Evolutionary conservation across 1,140 invertebrate species (phyloP).

Genomic region (Melipona quadrifasciata): DNA sequence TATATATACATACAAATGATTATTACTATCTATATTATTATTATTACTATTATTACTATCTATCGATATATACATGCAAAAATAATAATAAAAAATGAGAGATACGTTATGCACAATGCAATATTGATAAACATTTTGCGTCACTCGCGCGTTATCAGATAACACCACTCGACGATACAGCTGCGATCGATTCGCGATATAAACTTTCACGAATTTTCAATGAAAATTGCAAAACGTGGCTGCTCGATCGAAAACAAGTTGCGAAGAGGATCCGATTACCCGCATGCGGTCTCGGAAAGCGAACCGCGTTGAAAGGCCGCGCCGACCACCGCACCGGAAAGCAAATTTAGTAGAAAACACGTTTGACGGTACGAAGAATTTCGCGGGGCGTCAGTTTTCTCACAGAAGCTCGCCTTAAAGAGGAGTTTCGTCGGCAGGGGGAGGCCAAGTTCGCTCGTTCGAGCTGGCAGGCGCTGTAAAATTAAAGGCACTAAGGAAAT

Average conservation of each 20-base stretch:
- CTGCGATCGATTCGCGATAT: no score
- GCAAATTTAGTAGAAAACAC: not conserved
- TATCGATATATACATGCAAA: no score
- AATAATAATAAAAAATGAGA: not conserved
- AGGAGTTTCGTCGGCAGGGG: not conserved
- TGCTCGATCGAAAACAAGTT: not conserved
- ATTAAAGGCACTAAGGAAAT: constrained; percentile 2
- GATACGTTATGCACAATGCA: not conserved
- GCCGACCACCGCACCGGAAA: not conserved
- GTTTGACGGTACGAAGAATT: not conserved
- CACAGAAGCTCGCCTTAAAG: not conserved
- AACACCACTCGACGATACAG: not conserved
- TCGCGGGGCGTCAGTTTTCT: not conserved
- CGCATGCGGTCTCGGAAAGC: not conserved
- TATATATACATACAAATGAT: no score
- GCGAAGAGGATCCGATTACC: not conserved
- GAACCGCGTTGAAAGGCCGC: not conserved
- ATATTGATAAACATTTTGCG: not conserved
- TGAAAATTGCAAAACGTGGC: no score
- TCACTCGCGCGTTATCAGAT: not conserved
- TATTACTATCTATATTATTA: no score
- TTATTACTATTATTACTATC: no score
- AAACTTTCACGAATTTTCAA: no score
- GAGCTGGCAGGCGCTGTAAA: not conserved
- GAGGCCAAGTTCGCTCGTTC: no score